Percentiles rank a stretch among this genome's conserved stretches.
Conservation (phyloP, 2,113 vertebrate genomes). For the Dryoscopus gambensis region DNA sequence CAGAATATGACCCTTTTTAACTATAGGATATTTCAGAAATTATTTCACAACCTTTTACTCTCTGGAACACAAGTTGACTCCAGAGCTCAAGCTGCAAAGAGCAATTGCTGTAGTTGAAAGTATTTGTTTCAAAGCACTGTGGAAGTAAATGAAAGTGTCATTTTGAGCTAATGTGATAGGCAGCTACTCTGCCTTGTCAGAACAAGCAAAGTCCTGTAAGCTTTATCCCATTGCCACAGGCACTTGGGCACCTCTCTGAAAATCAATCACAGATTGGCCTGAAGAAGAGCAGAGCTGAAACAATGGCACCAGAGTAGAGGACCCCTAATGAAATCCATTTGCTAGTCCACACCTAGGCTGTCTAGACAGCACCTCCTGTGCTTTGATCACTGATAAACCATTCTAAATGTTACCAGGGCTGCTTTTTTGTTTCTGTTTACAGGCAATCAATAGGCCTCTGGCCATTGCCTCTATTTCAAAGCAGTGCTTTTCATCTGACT, state of each 20-base stretch:
- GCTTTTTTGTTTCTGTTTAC: constrained; percentile 71
- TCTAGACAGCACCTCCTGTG: constrained; percentile 73
- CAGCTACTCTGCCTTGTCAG: constrained; percentile 74
- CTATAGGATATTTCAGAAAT: constrained; percentile 66
- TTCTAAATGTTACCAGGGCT: constrained; percentile 78
- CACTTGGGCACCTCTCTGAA: constrained; percentile 84
- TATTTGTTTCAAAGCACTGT: constrained; percentile 75
- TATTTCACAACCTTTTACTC: constrained; percentile 56
- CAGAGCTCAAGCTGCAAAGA: constrained; percentile 65
- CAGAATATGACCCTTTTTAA: neutral
- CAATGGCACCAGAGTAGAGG: constrained; percentile 68
- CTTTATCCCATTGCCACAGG: constrained; percentile 82
- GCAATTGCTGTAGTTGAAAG: constrained; percentile 75
- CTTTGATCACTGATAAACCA: constrained; percentile 80
- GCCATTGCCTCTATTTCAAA: constrained; percentile 84
- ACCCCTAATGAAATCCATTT: constrained; percentile 82
- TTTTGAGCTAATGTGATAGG: constrained; percentile 84
- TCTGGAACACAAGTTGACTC: constrained; percentile 64
- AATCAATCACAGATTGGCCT: constrained; percentile 91
- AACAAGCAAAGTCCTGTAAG: constrained; percentile 79
- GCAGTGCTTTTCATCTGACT: constrained; percentile 83
- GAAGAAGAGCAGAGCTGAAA: constrained; percentile 75
- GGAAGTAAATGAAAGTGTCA: constrained; percentile 82
- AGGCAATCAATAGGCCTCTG: constrained; percentile 74
- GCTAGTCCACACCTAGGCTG: constrained; percentile 80